Base-by-base conservation (phyloP, 2,113 vertebrate species). In the Montifringilla adamsi region DNA sequence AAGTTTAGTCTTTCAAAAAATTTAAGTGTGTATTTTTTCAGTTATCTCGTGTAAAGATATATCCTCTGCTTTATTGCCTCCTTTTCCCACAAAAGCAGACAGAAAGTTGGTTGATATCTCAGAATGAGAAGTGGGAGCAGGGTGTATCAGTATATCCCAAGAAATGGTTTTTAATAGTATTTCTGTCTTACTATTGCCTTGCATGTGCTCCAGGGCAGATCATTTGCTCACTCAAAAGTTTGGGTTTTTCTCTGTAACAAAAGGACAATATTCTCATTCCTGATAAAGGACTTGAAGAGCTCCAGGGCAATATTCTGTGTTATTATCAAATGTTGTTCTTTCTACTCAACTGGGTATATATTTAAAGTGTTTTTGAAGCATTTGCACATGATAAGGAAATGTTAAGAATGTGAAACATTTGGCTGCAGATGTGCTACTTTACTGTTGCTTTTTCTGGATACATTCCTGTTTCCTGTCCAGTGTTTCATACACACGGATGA, bases 381-480 rank as follows among this genome's bases (percentile, higher is more conserved):
- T 74, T 84, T 94, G 27, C 16, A 37, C 37, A 62, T 46, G 89
- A 94, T 87, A 95, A 96, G 31, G 46, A 89, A 88, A 37, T 76
- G 46, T 83, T 86, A 90, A 83, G 50, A 70, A 92, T 64, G 46
- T 5, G 82, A 88, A 90, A 62, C 5, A 27, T 83, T 88, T 76
- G 31, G 59, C 66, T 85, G 63, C 43, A 90, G 49, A 90, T 73
- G 15, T 80, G 37, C 6, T 76, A 41, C 22, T 79, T 94, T 18
- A 68, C 7, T 87, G 35, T 82, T 76, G 46, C 8, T 90, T 93
- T 95, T 93, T 55, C 79, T 80, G 68, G 50, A 73, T 53, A 10
- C 4, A 19, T 77, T 94, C 70, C 39, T 83, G 18, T 77, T 94
- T 88, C 16, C 50, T 83, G 31, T 46, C 58, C n/a, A 46, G 15